Conservation (phyloP, 2,113 vertebrate species). For the Heterotilapia buettikoferi region DNA sequence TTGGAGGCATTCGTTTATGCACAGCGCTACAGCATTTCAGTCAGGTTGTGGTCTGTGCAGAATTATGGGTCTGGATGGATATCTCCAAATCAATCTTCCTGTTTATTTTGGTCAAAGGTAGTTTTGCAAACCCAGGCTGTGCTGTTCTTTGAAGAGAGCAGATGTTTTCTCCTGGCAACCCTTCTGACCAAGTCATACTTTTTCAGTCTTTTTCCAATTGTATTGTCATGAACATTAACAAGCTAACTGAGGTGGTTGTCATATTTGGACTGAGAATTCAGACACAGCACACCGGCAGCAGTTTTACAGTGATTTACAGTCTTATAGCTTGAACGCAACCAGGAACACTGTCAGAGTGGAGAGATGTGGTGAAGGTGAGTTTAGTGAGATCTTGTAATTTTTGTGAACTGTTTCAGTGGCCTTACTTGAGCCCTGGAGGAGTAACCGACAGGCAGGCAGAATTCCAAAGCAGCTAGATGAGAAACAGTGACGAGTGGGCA, state of each 20-base stretch:
- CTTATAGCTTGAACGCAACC: neutral
- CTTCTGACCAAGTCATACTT: neutral
- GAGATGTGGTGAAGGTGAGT: neutral
- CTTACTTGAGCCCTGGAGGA: neutral
- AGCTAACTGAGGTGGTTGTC: neutral
- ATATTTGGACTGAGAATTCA: neutral
- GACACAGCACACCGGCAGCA: neutral
- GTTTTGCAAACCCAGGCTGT: neutral
- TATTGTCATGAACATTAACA: neutral
- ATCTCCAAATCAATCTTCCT: neutral
- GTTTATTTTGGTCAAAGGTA: neutral
- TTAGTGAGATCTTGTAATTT: neutral
- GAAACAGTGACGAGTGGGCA: neutral
- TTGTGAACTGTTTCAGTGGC: neutral
- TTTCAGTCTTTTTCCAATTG: neutral
- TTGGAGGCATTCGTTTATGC: neutral
- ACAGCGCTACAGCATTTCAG: neutral
- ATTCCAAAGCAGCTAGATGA: neutral
- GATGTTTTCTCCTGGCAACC: neutral
- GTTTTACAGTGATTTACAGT: neutral
- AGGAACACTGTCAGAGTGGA: neutral
- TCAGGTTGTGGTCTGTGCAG: neutral
- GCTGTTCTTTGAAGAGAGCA: neutral
- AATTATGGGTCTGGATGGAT: neutral
- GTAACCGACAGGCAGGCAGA: neutral